Evolutionary conservation across 2,113 vertebrate genomes (phyloP).

Genomic region (Ptilonorhynchus violaceus): DNA sequence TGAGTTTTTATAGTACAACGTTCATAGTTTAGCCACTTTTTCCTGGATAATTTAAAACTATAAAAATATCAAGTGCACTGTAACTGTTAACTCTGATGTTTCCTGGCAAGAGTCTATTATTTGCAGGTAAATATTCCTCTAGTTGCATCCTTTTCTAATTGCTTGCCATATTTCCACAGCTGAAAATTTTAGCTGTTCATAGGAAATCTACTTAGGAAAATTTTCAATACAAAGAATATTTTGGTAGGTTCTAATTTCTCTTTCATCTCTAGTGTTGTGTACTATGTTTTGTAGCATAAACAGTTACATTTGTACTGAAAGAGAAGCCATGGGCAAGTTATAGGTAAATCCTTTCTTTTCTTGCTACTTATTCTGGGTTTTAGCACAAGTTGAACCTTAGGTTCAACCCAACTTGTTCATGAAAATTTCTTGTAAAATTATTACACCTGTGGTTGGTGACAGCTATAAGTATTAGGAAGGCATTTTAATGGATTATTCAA

Average conservation of each 20-base stretch:
- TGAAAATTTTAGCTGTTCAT: background rate
- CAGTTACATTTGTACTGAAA: background rate
- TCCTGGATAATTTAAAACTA: background rate
- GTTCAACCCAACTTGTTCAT: background rate
- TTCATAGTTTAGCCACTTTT: background rate
- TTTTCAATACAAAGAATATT: background rate
- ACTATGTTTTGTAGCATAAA: background rate
- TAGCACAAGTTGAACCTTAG: background rate
- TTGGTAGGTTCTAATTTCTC: background rate
- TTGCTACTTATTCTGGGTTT: background rate
- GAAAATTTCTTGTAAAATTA: background rate
- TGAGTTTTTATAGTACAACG: background rate
- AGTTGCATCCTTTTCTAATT: background rate
- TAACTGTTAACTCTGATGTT: background rate
- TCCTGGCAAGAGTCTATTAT: background rate
- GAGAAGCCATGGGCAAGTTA: background rate
- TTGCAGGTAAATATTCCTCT: background rate
- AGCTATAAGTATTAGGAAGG: background rate
- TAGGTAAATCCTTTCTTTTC: background rate
- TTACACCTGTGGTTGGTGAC: background rate
- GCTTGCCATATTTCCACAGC: background rate
- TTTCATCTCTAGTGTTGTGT: background rate
- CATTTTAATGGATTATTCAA: background rate
- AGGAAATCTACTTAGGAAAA: background rate
- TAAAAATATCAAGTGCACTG: background rate